A percentile compares a stretch with the other conserved stretches of the same genome.
These are phyloP conservation scores for Syrrhaptes paradoxus DNA, from an alignment of 2,113 vertebrate genomes.

Conservation along the genomic window DNA sequence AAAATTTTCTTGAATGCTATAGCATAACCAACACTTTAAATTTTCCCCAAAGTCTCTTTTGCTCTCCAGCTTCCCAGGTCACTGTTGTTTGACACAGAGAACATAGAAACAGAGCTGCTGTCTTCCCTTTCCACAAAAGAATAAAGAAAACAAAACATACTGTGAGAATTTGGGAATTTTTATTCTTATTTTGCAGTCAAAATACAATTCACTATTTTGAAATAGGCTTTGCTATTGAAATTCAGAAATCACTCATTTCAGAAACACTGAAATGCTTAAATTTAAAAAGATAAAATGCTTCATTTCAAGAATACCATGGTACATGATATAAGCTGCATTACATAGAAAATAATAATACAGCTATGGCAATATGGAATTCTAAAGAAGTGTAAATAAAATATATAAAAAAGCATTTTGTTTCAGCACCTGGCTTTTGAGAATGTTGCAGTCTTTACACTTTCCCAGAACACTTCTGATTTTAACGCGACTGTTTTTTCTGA, in stretches of 20 bases:
- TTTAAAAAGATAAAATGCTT: not conserved
- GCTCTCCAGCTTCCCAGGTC: not conserved
- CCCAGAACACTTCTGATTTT: not conserved
- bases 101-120: accelerated
- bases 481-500: slow-evolving; percentile 20
- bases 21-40: not conserved
- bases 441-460: not conserved
- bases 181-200: not conserved
- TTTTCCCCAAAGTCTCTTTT: not conserved
- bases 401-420: not conserved
- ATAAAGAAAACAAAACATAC: not conserved
- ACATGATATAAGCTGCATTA: not conserved
- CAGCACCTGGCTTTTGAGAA: not conserved
- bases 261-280: not conserved
- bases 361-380: not conserved
- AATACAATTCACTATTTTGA: not conserved
- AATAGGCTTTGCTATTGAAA: not conserved
- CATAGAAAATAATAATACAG: not conserved
- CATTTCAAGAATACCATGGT: not conserved
- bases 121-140: not conserved
- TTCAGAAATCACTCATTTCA: not conserved
- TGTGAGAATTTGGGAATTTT: not conserved
- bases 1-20: not conserved
- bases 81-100: accelerated
- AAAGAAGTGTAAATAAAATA: not conserved